Evolutionary conservation across 2,797 vertebrate species (phyloP), one percentile per base, ranked within the genome.

Genomic region (Siniperca scherzeri): DNA sequence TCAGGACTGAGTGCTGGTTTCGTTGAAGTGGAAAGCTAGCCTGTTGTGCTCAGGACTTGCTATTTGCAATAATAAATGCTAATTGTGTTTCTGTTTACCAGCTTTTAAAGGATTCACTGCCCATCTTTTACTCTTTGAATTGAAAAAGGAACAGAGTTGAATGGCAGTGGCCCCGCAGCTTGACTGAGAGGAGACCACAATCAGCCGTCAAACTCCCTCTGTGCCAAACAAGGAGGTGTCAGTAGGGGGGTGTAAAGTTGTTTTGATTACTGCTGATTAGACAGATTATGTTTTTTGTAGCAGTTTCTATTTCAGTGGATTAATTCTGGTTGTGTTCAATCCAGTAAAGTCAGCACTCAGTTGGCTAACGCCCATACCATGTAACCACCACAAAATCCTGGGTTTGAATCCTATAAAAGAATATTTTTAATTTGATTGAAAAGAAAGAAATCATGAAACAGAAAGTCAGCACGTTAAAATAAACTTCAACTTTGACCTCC

Each of bases 31-130:
- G 61, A 80, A 72, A 81, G 60, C 65, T 13, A 33, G 48, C 56
- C 70, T 48, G 70, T 86, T 77, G 78, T 72, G 57, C 62, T 80
- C 25, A 12, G 60, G 67, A 70, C 71, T 74, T 81, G 69, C 30
- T 62, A 42, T 91, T 86, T 88, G 46, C 73, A 33, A 75, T 86
- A 67, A 74, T 84, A 91, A 89, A 89, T 85, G 68, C 80, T 78
- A 82, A 87, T 86, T 89, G 79, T 83, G 67, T 84, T 83, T 89
- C 77, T 89, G 70, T 88, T 87, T 84, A 76, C 70, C 66, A 60
- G 74, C 78, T 77, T 87, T 85, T 81, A 78, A 77, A 84, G 62
- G 60, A 85, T 78, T 77, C 57, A 64, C 74, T 81, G 70, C 61
- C 57, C 53, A 53, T 85, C 57, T 67, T 81, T 81, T 70, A 50